Evolutionary conservation across 2,797 vertebrate species (phyloP).

Genomic region (Esox masquinongy): DNA sequence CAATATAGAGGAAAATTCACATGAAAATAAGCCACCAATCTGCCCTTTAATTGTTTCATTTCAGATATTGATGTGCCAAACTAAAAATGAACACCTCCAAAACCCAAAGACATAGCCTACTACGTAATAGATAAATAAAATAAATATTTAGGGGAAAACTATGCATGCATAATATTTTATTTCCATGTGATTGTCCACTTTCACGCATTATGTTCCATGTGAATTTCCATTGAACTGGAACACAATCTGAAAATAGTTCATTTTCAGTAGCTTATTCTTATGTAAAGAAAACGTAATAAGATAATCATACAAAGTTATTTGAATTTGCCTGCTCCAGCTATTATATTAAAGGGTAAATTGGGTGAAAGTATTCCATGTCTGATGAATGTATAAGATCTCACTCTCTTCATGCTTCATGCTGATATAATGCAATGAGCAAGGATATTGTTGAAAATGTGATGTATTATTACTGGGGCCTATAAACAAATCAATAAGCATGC

Average conservation of each 20-base stretch:
- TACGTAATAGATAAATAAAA: slow-evolving; percentile 56
- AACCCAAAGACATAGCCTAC: background rate
- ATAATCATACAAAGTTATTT: slow-evolving; percentile 26
- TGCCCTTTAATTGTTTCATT: no score
- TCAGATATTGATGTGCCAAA: background rate
- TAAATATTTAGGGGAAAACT: slow-evolving; percentile 44
- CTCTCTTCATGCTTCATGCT: background rate
- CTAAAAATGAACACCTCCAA: background rate
- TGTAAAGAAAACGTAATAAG: background rate
- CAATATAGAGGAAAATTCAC: no score
- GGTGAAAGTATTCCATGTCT: slow-evolving; percentile 16
- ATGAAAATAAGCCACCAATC: no score
- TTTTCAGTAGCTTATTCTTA: slow-evolving; percentile 18
- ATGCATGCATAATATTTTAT: slow-evolving; percentile 60
- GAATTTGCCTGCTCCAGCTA: slow-evolving; percentile 44
- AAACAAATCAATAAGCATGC: background rate
- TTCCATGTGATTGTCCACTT: slow-evolving; percentile 49
- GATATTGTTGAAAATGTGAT: background rate
- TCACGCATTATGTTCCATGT: slow-evolving; percentile 44
- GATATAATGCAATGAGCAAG: background rate
- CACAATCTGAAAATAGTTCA: slow-evolving; percentile 53
- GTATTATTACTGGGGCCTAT: background rate
- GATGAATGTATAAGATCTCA: slow-evolving; percentile 10
- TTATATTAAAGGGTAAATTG: slow-evolving; percentile 29
- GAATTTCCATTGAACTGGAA: slow-evolving; percentile 51